Evolutionary conservation across 2,113 vertebrate genomes (phyloP), one percentile per base, ranked within the genome.

Genomic region (Pseudorhombus dupliciocellatus): DNA sequence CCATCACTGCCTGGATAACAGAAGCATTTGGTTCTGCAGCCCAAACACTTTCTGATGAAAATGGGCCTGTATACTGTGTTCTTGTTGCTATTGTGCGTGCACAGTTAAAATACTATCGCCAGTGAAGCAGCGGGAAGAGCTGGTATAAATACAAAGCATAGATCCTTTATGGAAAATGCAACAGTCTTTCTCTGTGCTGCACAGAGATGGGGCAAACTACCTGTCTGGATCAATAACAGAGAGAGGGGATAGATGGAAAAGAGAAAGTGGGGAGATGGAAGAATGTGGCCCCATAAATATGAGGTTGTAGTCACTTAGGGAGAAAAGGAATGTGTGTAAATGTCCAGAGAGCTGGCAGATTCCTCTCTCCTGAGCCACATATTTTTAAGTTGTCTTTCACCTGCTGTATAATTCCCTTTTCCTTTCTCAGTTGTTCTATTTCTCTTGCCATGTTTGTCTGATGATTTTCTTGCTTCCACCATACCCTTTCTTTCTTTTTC

Each of bases 211-310:
- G 37, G 55, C 77, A 79, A 87, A 65, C 61, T 64, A 76, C 53
- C 54, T 56, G 50, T 37, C 57, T 66, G 54, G 18, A 81, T 87
- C 80, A 82, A 86, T 81, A 81, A 56, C 58, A 24, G 56, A 56
- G 30, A 44, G 62, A 55, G 7, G 31, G 26, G 25, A 22, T 60
- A 20, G 30, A 75, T 70, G 26, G 56, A 66, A 66, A 61, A 63
- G 24, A 51, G 59, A 54, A 67, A 75, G 75, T 52, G 48, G 24
- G 54, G 56, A 34, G 65, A 68, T 59, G 30, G 53, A 71, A 24
- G 58, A 77, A 55, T 73, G 69, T 73, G 42, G 58, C 70, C 55
- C 67, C 73, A 81, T 82, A 87, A 88, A 88, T 79, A 74, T 69
- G 70, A 76, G 70, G 48, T 26, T 68, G 66, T 68, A 53, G 69